Base-by-base conservation (phyloP, 2,888 invertebrate species). In the Bugula neritina region DNA sequence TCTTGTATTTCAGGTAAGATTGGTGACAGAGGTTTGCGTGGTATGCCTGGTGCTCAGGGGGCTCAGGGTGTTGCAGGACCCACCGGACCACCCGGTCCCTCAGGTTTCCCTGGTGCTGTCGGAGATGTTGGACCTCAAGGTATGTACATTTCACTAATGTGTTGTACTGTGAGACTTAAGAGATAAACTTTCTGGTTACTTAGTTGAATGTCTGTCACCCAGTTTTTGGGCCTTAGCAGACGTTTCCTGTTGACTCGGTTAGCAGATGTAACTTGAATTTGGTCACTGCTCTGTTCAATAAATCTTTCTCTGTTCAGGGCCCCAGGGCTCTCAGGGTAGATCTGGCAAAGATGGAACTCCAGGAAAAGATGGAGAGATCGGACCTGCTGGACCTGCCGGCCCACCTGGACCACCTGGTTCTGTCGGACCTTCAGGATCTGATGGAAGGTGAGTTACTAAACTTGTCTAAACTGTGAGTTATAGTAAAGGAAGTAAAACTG, bases 301-400 rank as follows among this genome's bases (percentile, higher is more conserved):
- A n/a, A n/a, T n/a, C n/a, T n/a, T n/a, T 43, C 43, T 43, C 17
- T 17, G 10, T 43, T 43, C 34, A 63, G 63, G 63, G 10, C 63
- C 63, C 27, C 63, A 63, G 43, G 70, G 70, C 2, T 35, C 70
- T 10, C 52, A n/a, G 13, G 70, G 70, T 54, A 70, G 10, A 43
- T 2, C 70, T 17, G 70, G 70, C 2, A 43, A 17, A 29, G 70
- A 70, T 54, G 70, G 70, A 2, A 54, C 3, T 5, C 23, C 70
- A 35, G 70, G 70, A 10, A 25, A 10, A 54, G 52, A 43, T 25
- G 70, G 70, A 43, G 52, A 70, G 21, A 70, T 54, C 25, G 70
- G 70, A 43, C 70, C 70, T 5, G 70, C 43, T 23, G 70, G 70
- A 43, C 54, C 54, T 27, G 70, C 70, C 23, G 70, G 70, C 3